Evolutionary conservation across 2,113 vertebrate species (phyloP).

Genomic region (Noturus placidus): DNA sequence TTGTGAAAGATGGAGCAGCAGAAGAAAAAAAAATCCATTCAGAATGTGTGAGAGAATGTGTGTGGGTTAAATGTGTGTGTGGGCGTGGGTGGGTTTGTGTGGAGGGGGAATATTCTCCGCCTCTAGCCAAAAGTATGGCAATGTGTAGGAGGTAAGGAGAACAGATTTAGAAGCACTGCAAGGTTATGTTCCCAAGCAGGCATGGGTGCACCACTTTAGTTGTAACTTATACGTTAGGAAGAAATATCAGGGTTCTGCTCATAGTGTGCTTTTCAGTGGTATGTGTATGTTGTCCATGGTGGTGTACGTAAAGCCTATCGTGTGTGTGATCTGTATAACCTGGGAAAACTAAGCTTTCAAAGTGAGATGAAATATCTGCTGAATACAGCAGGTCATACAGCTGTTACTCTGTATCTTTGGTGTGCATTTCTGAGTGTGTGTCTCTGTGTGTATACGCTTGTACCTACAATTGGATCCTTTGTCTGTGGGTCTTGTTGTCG

Average conservation of each 20-base stretch:
- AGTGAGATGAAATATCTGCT: constrained; percentile 15
- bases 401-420: constrained; percentile 33
- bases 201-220: constrained; percentile 1
- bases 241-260: not conserved
- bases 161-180: constrained; percentile 25
- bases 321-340: not conserved
- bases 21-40: not conserved
- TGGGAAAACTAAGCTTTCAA: constrained; percentile 10
- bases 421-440: constrained; percentile 15
- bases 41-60: constrained; percentile 14
- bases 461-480: constrained; percentile 38
- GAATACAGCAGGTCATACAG: constrained; percentile 28
- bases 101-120: constrained; percentile 6
- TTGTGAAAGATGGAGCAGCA: constrained; percentile 1
- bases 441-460: not conserved
- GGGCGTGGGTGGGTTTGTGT: constrained; percentile 8
- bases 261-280: not conserved
- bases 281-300: not conserved
- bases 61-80: constrained; percentile 15
- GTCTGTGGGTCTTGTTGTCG: constrained; percentile 53
- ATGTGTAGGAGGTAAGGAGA: constrained; percentile 34
- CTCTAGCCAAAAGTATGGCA: constrained; percentile 18
- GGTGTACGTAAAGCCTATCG: not conserved
- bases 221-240: not conserved
- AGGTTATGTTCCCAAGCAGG: not conserved